A percentile compares a stretch with the other conserved stretches of the same genome.
These are phyloP conservation scores for Myotis yumanensis DNA, from an alignment of 2,113 vertebrate species.

Conservation along the genomic window DNA sequence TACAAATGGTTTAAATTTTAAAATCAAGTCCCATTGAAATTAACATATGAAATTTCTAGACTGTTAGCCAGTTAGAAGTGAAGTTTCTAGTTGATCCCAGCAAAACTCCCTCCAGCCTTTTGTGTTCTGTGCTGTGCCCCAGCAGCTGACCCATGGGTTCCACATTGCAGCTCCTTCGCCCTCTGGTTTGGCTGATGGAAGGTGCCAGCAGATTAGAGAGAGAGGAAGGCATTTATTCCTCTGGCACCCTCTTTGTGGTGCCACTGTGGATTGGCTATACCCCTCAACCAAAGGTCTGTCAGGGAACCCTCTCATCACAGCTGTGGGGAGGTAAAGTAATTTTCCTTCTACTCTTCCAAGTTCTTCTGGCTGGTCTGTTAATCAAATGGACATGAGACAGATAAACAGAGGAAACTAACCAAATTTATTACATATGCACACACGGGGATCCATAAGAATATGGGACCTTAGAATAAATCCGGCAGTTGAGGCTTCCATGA, in stretches of 20 bases:
- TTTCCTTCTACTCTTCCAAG: not conserved
- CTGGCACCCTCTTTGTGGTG: not conserved
- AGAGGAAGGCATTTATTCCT: not conserved
- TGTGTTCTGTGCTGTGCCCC: not conserved
- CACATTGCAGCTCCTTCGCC: not conserved
- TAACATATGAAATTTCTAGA: not conserved
- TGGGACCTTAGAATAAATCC: not conserved
- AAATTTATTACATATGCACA: not conserved
- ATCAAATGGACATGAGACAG: not conserved
- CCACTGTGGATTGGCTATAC: not conserved
- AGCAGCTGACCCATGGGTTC: not conserved
- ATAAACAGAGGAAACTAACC: not conserved
- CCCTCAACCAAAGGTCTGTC: not conserved
- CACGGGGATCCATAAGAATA: not conserved
- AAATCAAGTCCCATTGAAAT: not conserved
- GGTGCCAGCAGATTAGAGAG: not conserved
- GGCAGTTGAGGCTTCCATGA: not conserved
- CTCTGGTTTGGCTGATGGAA: not conserved
- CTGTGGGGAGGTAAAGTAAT: not conserved
- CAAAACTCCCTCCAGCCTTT: not conserved
- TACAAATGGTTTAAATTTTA: not conserved
- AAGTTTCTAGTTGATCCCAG: not conserved
- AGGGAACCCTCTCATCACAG: not conserved
- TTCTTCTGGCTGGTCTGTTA: not conserved
- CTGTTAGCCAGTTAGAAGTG: not conserved